These are phyloP conservation scores for Manacus vitellinus DNA, from an alignment of 2,113 vertebrate genomes.

Conservation along the genomic window DNA sequence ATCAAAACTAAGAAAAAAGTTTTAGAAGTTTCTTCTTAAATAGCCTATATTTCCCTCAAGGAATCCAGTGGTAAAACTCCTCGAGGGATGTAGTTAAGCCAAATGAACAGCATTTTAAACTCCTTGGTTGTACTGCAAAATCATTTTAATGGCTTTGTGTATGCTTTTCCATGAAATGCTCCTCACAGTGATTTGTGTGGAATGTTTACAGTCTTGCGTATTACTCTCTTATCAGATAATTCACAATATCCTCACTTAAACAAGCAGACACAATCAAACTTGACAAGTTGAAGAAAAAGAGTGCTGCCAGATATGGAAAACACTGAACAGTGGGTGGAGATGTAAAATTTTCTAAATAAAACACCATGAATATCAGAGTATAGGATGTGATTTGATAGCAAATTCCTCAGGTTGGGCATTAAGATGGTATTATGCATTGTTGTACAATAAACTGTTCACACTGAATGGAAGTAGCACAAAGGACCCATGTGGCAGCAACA, in stretches of 20 bases:
- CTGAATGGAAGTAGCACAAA: not conserved
- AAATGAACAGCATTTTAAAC: not conserved
- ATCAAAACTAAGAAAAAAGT: not conserved
- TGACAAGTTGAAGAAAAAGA: constrained; percentile 2
- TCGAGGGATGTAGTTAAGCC: not conserved
- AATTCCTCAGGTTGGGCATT: not conserved
- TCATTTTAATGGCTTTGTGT: not conserved
- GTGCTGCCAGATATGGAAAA: not conserved
- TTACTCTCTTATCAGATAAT: not conserved
- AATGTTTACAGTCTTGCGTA: not conserved
- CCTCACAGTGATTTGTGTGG: not conserved
- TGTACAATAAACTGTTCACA: not conserved
- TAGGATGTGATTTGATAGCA: not conserved
- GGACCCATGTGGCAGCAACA: not conserved
- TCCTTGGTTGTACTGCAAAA: not conserved
- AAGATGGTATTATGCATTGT: not conserved
- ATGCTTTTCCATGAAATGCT: not conserved
- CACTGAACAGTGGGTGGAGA: not conserved
- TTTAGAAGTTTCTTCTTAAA: not conserved
- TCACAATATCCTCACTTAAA: not conserved
- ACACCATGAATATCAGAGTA: not conserved
- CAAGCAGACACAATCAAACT: not conserved
- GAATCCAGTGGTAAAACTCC: not conserved
- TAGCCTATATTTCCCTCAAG: not conserved
- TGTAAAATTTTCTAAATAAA: not conserved